Evolutionary conservation across 2,797 vertebrate genomes (phyloP), one percentile per base, ranked within the genome.

Genomic region (Enteromius viviparus): DNA sequence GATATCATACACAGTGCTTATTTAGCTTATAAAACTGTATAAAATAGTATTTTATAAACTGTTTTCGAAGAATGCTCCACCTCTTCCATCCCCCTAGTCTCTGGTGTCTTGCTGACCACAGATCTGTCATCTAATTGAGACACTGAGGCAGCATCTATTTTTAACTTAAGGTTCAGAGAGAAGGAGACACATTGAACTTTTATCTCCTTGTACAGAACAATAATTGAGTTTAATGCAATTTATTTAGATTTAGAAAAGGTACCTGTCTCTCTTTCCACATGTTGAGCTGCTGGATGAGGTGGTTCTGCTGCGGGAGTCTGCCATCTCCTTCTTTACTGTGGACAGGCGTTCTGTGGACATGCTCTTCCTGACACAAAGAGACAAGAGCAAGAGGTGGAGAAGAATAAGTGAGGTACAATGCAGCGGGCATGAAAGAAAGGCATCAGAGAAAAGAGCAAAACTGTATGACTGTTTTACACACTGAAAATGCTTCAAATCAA

Each of bases 311-410:
- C 96, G 94, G 74, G 94, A 93, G 75, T 96, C 96, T 4, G 90
- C 92, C 77, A 92, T 83, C 87, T 96, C 95, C 86, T 94, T 92
- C 87, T 94, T 95, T 79, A 94, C 90, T 0, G 94, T 92, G 83
- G 96, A 95, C 34, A 97, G 95, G 15, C 96, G 96, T 85, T 98
- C 96, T 1, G 96, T 97, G 12, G 96, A 97, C 92, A 96, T 91
- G 55, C 95, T 96, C 86, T 96, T 96, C 83, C 96, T 95, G 81
- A 88, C 83, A 65, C 45, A 84, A 1, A 65, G 15, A 86, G 40
- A 84, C n/a, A 69, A 78, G 14, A 58, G 37, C 26, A 51, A 53
- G 47, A 76, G 15, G 51, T 19, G 60, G 17, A 84, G n/a, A 23
- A 64, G 26, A 69, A 49, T 29, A 37, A 70, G 55, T 51, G 65